Evolutionary conservation across 2,888 invertebrate species (phyloP).

Genomic region (Platyscelio sp.): DNA sequence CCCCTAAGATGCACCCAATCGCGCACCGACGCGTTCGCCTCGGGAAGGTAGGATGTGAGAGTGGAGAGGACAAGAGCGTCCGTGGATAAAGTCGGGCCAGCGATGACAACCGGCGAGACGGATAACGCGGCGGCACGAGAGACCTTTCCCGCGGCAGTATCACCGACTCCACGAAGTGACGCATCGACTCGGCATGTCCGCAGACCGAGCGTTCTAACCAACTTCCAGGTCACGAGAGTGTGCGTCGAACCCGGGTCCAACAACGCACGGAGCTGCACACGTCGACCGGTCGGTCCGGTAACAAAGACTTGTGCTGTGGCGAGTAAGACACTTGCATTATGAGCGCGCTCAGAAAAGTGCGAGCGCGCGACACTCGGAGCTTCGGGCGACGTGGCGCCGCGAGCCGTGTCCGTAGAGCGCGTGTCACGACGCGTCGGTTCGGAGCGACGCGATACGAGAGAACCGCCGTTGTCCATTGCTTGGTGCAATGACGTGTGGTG

Average conservation of each 20-base stretch:
- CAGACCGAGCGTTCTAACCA: neutral
- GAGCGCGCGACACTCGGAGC: too few species aligned
- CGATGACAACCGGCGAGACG: neutral
- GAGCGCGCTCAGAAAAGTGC: too few species aligned
- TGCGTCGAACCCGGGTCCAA: slow-evolving; percentile 32
- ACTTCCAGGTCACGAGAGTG: neutral
- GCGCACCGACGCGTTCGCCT: too few species aligned
- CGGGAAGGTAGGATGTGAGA: neutral
- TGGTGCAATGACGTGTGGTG: neutral
- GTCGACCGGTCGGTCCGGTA: neutral
- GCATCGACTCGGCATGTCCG: neutral
- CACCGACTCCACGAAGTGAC: slow-evolving; percentile 4
- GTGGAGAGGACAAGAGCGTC: neutral
- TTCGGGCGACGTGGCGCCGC: neutral
- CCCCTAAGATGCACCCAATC: neutral
- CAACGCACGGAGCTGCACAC: neutral
- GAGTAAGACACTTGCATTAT: neutral
- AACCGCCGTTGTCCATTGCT: too few species aligned
- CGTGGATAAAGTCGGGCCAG: neutral
- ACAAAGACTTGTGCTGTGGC: slow-evolving; percentile 12
- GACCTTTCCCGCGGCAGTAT: neutral
- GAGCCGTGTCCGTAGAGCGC: too few species aligned
- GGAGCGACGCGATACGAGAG: too few species aligned
- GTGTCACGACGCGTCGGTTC: too few species aligned
- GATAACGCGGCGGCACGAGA: neutral